These are phyloP conservation scores for Siphlonurus alternatus DNA, from an alignment of 2,888 invertebrate species.

Conservation along the genomic window DNA sequence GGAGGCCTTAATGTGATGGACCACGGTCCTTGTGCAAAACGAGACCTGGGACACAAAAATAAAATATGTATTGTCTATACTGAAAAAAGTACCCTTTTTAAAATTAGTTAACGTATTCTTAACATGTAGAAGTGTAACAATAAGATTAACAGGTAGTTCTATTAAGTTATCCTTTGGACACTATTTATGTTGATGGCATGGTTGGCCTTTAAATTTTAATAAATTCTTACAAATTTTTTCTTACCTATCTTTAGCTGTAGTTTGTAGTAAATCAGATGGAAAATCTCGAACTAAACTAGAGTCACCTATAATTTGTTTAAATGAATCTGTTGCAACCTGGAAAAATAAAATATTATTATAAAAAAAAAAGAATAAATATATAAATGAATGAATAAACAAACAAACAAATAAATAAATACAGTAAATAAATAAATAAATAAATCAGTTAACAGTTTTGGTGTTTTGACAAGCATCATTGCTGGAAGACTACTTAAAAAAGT, in stretches of 20 bases:
- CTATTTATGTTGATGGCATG: too few species aligned
- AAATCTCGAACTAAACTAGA: slow-evolving; percentile 49
- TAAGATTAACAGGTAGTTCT: background rate
- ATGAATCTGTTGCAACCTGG: slow-evolving; percentile 41
- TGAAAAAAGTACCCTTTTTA: slow-evolving; percentile 18
- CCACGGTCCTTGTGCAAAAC: slow-evolving; percentile 63
- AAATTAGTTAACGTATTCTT: background rate
- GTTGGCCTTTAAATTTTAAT: too few species aligned
- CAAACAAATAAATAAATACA: too few species aligned
- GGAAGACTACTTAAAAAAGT: too few species aligned
- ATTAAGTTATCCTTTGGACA: too few species aligned
- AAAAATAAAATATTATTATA: slow-evolving; percentile 13
- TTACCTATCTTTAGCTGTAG: slow-evolving; percentile 41
- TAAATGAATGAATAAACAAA: too few species aligned
- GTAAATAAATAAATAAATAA: too few species aligned
- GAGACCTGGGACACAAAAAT: slow-evolving; percentile 18
- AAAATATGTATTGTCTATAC: slow-evolving; percentile 15
- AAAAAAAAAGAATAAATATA: too few species aligned
- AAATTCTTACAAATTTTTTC: too few species aligned
- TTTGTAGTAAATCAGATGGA: slow-evolving; percentile 47
- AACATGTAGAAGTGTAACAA: background rate
- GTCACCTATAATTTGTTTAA: slow-evolving; percentile 49
- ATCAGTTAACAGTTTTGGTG: too few species aligned
- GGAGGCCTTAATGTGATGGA: slow-evolving; percentile 56
- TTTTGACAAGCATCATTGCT: too few species aligned